Conservation (phyloP, 2,113 vertebrate genomes). For the Catharus minimus region DNA sequence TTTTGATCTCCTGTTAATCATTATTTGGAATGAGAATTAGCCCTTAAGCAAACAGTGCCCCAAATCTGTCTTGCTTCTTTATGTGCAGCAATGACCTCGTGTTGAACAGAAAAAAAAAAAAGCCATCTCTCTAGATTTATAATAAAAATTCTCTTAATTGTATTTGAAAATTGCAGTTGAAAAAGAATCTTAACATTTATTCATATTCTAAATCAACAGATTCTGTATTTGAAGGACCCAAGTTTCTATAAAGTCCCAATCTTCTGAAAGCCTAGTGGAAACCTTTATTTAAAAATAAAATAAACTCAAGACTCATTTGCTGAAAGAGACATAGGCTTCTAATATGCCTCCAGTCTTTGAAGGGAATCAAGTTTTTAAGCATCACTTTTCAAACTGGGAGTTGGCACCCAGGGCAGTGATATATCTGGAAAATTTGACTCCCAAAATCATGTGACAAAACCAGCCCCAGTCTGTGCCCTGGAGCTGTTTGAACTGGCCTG, state of each 20-base stretch:
- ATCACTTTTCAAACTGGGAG: neutral
- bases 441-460: neutral
- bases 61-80: slow-evolving; percentile 34
- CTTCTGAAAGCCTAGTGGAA: neutral
- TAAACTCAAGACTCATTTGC: neutral
- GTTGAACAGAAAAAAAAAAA: neutral
- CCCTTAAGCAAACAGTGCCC: slow-evolving; percentile 41
- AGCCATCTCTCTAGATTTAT: neutral
- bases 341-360: neutral
- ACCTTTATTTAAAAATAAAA: neutral
- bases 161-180: neutral
- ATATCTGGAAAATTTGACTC: neutral
- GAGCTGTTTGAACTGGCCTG: neutral
- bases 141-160: neutral
- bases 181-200: neutral
- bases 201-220: neutral
- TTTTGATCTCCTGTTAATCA: slow-evolving; percentile 41
- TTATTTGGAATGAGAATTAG: slow-evolving; percentile 57
- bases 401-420: neutral
- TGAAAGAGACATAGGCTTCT: neutral
- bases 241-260: neutral
- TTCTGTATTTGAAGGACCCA: neutral
- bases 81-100: neutral
- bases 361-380: neutral
- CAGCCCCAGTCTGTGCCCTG: neutral